phyloP scores from a whole-genome alignment of 2,797 vertebrate genomes.

The Ptychadena robeensis region DNA sequence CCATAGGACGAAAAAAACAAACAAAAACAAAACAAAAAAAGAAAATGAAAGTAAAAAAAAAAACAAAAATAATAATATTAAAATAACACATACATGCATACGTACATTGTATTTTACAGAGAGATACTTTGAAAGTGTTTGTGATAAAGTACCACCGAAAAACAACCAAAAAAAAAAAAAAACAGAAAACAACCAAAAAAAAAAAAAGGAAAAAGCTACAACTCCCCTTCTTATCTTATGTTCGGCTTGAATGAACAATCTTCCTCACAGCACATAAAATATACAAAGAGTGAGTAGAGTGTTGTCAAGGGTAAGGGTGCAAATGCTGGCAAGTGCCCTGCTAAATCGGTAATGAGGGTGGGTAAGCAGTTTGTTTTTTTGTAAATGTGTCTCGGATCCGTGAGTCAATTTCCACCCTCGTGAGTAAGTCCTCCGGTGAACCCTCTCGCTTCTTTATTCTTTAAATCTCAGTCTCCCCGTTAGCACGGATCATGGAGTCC shows the following conservation, averaged over 20 bases:
- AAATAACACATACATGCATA: constrained; percentile 95
- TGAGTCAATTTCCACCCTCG: constrained; percentile 84
- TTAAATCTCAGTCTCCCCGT: constrained; percentile 78
- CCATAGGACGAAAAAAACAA: constrained; percentile 79
- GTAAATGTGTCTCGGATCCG: constrained; percentile 87
- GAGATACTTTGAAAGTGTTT: constrained; percentile 95
- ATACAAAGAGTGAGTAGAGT: constrained; percentile 97
- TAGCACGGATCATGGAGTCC: constrained; percentile 86
- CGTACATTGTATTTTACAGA: constrained; percentile 99
- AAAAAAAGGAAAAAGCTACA: constrained; percentile 78
- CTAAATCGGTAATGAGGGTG: constrained; percentile 81
- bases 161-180: too few relatives aligned
- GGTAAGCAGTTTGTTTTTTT: constrained; percentile 87
- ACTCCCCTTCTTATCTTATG: constrained; percentile 84
- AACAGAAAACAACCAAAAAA: too few relatives aligned
- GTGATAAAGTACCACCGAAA: constrained; percentile 91
- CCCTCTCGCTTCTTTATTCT: constrained; percentile 72
- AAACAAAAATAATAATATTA: constrained; percentile 48
- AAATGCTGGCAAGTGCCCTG: constrained; percentile 86
- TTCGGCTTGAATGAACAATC: constrained; percentile 88
- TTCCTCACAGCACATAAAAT: constrained; percentile 98
- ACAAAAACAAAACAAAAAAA: constrained; percentile 64
- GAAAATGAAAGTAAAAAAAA: constrained; percentile 29
- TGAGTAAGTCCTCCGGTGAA: constrained; percentile 76
- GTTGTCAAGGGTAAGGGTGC: constrained; percentile 89